Evolutionary conservation across 1,140 invertebrate genomes (phyloP).

Genomic region (Chymomyza costata): DNA sequence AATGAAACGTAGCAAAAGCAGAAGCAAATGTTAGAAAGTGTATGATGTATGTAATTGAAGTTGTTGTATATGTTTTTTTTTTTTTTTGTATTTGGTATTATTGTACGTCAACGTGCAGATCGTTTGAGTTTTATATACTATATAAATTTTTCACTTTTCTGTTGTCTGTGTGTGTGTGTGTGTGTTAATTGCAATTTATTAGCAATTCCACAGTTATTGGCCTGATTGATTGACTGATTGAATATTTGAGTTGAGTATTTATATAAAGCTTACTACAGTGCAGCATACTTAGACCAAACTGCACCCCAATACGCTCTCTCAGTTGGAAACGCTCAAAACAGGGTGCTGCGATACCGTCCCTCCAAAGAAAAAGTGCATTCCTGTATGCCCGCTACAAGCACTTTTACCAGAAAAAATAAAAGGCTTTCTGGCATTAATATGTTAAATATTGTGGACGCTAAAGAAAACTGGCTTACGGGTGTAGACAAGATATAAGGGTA

Average conservation of each 20-base stretch:
- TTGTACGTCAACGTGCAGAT: slow-evolving; percentile 31
- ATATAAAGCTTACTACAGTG: too few relatives aligned
- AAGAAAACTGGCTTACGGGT: too few relatives aligned
- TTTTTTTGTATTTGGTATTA: slow-evolving; percentile 25
- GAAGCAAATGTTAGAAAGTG: slow-evolving; percentile 38
- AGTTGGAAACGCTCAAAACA: background rate
- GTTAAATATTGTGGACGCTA: too few relatives aligned
- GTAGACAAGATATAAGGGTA: too few relatives aligned
- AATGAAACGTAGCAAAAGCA: slow-evolving; percentile 26
- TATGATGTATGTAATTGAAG: slow-evolving; percentile 21
- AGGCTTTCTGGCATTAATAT: too few relatives aligned
- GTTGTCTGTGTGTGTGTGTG: slow-evolving; percentile 28
- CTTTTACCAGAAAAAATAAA: too few relatives aligned
- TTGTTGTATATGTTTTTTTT: slow-evolving; percentile 4
- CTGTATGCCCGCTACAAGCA: too few relatives aligned
- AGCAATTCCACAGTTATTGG: slow-evolving; percentile 31
- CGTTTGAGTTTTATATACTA: too few relatives aligned
- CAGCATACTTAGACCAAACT: background rate
- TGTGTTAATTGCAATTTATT: slow-evolving; percentile 42
- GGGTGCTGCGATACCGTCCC: too few relatives aligned
- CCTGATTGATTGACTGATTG: slow-evolving; percentile 19
- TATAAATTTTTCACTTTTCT: slow-evolving; percentile 37
- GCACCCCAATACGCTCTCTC: background rate
- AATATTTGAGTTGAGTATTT: too few relatives aligned
- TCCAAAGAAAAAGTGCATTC: too few relatives aligned